Base-by-base conservation (phyloP, 2,888 invertebrate species). In the Lochmaea capreae region DNA sequence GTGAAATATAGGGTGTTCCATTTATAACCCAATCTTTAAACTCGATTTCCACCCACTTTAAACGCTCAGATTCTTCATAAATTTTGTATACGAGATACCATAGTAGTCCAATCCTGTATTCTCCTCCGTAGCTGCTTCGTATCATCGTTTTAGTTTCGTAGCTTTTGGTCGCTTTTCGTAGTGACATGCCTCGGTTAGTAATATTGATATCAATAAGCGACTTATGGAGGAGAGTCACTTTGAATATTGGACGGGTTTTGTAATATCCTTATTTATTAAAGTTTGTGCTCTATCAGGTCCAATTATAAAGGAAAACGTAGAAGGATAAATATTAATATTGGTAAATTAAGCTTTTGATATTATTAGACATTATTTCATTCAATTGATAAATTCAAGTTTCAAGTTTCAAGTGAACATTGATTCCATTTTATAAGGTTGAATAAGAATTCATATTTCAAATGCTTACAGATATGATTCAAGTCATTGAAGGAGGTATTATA, bases 181-280 rank as follows among this genome's bases (percentile, higher is more conserved):
- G 74, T 67, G 72, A 70, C 72, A 70, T 52, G 74, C 71, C 66
- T 54, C 62, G 72, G 71, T 67, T n/a, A 67, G 72, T 67, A 72
- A 75, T 77, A 77, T 75, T 75, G 73, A 77, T 77, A 77, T 77
- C 75, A 75, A 77, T 77, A 77, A 75, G 75, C 72, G 77, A 73
- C 69, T 75, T 73, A 77, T 73, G 68, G 43, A 72, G 42, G 67
- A 72, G 62, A 43, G 66, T 59, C 54, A 65, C 74, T 71, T 63
- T 68, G 54, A 72, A 68, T 65, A 73, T 66, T 61, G 49, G 72
- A 66, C 52, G 67, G 73, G 54, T 70, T 67, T 49, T 65, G 69
- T 67, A 73, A 75, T 73, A 71, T 73, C 75, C 70, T 73, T 77
- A 71, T 75, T 71, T 72, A 61, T 70, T 18, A 62, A 61, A 65